Percentiles rank a stretch among this genome's conserved stretches.
Evolutionary conservation across 2,113 vertebrate genomes (phyloP).

Genomic region (Tachycineta bicolor): DNA sequence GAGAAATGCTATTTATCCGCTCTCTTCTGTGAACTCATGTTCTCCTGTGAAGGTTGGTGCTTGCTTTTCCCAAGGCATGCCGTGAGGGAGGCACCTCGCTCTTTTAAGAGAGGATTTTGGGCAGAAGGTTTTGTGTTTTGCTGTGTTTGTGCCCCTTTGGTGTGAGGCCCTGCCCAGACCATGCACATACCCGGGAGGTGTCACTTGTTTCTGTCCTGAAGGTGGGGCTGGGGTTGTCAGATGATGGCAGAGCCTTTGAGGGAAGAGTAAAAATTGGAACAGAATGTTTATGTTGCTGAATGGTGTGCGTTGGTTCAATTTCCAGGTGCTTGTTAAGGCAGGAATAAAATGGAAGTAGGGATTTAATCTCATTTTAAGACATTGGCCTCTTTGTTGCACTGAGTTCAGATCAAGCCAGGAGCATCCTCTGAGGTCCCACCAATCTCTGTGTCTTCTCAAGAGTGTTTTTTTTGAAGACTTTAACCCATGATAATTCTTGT

Average conservation of each 20-base stretch:
- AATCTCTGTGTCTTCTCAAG: neutral
- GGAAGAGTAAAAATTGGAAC: neutral
- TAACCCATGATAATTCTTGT: neutral
- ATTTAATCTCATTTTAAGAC: neutral
- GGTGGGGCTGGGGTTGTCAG: neutral
- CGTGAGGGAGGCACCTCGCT: rapidly evolving
- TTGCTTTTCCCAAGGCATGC: neutral
- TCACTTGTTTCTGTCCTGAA: neutral
- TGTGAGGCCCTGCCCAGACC: neutral
- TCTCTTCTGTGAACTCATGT: neutral
- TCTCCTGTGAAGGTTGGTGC: neutral
- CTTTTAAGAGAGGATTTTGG: neutral
- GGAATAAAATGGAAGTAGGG: neutral
- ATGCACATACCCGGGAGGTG: rapidly evolving
- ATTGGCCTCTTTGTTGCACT: neutral
- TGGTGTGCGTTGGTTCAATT: neutral
- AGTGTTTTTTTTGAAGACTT: neutral
- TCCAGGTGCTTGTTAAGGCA: neutral
- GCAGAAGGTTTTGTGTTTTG: neutral
- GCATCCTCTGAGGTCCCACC: neutral
- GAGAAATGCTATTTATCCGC: neutral
- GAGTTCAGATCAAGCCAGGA: neutral
- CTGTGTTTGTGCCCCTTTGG: neutral
- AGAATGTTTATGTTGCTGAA: neutral
- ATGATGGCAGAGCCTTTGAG: neutral